phyloP scores from a whole-genome alignment of 2,113 vertebrate species.

The Ptilorrhoa leucosticta region DNA sequence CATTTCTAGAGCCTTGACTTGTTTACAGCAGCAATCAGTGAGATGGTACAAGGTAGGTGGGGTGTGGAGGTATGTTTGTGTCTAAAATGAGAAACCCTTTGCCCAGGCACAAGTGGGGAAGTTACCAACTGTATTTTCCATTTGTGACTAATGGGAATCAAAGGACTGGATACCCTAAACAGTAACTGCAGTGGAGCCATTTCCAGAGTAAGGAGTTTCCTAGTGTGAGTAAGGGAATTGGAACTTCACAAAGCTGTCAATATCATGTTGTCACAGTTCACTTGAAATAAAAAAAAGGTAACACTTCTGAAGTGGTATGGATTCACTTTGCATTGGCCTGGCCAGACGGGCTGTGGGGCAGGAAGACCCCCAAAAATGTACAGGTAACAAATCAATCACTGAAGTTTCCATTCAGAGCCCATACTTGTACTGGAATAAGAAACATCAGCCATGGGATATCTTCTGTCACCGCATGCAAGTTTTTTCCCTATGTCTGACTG shows the following conservation, averaged over 20 bases:
- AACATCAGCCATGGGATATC: neutral
- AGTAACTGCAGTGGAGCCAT: neutral
- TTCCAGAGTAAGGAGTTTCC: neutral
- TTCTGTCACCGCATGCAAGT: neutral
- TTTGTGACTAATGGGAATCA: neutral
- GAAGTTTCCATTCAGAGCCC: neutral
- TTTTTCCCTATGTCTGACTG: neutral
- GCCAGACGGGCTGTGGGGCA: neutral
- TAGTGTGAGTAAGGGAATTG: neutral
- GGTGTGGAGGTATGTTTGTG: neutral
- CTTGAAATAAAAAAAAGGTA: neutral
- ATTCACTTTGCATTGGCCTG: neutral
- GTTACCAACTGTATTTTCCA: neutral
- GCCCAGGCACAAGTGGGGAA: neutral
- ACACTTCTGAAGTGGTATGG: neutral
- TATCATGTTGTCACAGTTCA: neutral
- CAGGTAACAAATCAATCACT: neutral
- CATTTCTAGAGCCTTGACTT: constrained; percentile 17
- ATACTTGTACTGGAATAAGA: neutral
- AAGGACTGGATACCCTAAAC: neutral
- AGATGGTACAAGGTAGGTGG: neutral
- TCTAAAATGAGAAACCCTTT: constrained; percentile 17
- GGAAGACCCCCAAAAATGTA: neutral
- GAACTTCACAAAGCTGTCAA: neutral
- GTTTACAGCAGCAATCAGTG: constrained; percentile 11